A percentile compares a stretch with the other conserved stretches of the same genome.
phyloP scores from a whole-genome alignment of 2,797 vertebrate species.

The Chiloscyllium punctatum region DNA sequence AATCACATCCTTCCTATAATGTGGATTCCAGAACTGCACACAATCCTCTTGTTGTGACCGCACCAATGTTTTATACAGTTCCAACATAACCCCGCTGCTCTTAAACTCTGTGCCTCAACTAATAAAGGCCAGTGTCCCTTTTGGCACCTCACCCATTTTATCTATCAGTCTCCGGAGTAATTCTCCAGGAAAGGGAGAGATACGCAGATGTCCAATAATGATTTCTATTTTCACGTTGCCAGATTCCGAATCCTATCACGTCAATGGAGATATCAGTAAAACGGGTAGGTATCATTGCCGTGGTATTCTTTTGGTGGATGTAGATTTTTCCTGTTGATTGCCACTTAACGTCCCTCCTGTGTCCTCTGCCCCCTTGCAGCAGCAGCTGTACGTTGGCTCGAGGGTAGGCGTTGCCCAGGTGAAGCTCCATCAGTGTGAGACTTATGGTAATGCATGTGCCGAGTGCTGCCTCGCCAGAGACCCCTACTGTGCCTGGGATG shows the following conservation, averaged over 20 bases:
- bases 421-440: conserved; percentile 77
- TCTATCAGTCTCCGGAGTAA: neutral
- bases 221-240: conserved; percentile 29
- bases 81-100: too few species aligned
- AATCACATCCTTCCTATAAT: too few species aligned
- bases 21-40: too few species aligned
- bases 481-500: conserved; percentile 90
- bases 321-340: fast-evolving
- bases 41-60: too few species aligned
- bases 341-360: fast-evolving
- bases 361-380: conserved; percentile 54
- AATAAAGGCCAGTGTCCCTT: neutral
- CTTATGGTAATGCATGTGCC: conserved; percentile 80
- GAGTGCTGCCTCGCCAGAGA: conserved; percentile 92
- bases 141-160: neutral
- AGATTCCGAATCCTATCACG: conserved; percentile 77
- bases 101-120: too few species aligned
- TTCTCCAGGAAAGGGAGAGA: neutral
- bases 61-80: too few species aligned
- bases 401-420: conserved; percentile 71
- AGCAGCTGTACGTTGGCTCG: conserved; percentile 78
- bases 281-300: conserved; percentile 62
- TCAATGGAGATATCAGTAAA: conserved; percentile 91
- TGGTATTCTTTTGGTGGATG: neutral
- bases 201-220: neutral